Conservation (phyloP, 2,797 vertebrate genomes). For the Enteromius unitaeniatus region DNA sequence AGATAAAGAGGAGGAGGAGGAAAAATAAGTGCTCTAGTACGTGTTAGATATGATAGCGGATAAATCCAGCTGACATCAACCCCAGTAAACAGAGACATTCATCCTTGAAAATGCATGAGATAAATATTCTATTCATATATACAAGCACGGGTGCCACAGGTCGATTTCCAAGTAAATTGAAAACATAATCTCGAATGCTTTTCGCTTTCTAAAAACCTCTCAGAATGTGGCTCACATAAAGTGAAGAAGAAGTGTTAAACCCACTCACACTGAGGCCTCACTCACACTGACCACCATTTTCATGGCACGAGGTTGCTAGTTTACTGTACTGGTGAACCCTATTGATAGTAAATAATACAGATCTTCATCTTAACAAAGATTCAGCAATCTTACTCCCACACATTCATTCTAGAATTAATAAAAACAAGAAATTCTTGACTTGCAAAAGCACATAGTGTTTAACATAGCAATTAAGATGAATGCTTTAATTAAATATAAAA, state of each 20-base stretch:
- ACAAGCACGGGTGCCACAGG: slow-evolving; percentile 24
- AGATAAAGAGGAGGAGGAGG: slow-evolving; percentile 31
- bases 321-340: neutral
- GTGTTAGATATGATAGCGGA: slow-evolving; percentile 33
- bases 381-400: neutral
- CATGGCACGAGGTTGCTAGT: neutral
- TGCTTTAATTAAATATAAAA: neutral
- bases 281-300: slow-evolving; percentile 25
- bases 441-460: neutral
- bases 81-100: slow-evolving; percentile 17
- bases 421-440: neutral
- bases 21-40: slow-evolving; percentile 28
- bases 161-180: slow-evolving; percentile 41
- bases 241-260: slow-evolving; percentile 2
- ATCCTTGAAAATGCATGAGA: slow-evolving; percentile 33
- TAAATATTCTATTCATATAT: slow-evolving; percentile 28
- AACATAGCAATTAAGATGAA: neutral
- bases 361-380: neutral
- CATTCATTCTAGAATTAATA: neutral
- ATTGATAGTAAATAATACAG: neutral
- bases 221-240: slow-evolving; percentile 8
- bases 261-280: slow-evolving; percentile 17
- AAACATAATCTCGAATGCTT: slow-evolving; percentile 31
- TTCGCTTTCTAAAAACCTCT: slow-evolving; percentile 11
- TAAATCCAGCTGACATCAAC: slow-evolving; percentile 36